Percentiles rank a stretch among this genome's conserved stretches.
Conservation (phyloP, 2,113 vertebrate genomes). For the Limanda limanda region DNA sequence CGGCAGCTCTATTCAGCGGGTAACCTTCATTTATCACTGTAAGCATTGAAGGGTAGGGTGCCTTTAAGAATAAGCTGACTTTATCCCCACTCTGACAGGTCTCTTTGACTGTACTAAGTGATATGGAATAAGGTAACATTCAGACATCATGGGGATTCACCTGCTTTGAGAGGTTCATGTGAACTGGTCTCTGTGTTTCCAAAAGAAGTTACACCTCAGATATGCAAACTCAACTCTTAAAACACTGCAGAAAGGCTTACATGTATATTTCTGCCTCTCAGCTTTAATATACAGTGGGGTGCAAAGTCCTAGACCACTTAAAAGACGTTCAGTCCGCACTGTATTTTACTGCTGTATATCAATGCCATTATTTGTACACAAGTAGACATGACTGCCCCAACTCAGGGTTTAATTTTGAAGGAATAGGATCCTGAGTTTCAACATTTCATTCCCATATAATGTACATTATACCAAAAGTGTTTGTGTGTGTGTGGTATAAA, state of each 20-base stretch:
- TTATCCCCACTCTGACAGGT: conserved; percentile 68
- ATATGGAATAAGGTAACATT: conserved; percentile 58
- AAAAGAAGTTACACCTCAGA: not conserved
- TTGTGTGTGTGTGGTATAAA: not conserved
- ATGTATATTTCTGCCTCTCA: not conserved
- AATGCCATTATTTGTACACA: not conserved
- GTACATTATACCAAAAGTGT: not conserved
- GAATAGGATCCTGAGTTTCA: no score
- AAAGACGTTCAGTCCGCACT: not conserved
- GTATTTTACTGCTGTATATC: no score
- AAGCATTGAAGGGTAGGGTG: conserved; percentile 66
- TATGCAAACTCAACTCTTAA: not conserved
- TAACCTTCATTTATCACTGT: conserved; percentile 79
- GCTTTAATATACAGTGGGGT: not conserved
- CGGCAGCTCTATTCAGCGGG: conserved; percentile 69
- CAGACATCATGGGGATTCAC: conserved; percentile 28
- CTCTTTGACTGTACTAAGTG: conserved; percentile 59
- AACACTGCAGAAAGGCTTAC: no score
- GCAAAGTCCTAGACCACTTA: not conserved
- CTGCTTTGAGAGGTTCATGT: conserved; percentile 1
- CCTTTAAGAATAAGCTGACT: conserved; percentile 76
- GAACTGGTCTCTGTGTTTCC: not conserved
- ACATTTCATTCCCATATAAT: not conserved
- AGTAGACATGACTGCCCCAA: not conserved
- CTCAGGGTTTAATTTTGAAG: no score